Percentiles rank a stretch among this genome's conserved stretches.
Conservation (phyloP, 2,888 invertebrate genomes). For the Archaeoteleia sp. region DNA sequence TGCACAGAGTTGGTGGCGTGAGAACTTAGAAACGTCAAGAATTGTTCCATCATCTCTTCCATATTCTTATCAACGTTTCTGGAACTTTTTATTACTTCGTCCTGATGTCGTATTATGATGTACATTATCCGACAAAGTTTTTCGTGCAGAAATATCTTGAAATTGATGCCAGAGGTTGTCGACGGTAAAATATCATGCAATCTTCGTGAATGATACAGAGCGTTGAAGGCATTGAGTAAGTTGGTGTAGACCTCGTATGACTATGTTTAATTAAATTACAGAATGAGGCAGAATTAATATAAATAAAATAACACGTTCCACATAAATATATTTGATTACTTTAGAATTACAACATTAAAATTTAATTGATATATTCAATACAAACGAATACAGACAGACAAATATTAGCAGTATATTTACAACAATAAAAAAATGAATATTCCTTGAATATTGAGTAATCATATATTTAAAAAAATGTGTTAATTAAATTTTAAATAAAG, state of each 20-base stretch:
- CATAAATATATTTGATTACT: too few species aligned
- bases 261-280: too few species aligned
- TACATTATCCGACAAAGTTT: conserved; percentile 67
- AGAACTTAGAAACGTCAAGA: conserved; percentile 64
- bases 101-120: conserved; percentile 65
- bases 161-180: conserved; percentile 67
- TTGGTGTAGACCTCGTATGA: conserved; percentile 63
- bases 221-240: conserved; percentile 64
- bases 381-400: too few species aligned
- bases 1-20: conserved; percentile 33
- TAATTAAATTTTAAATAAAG: too few species aligned
- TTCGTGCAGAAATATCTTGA: conserved; percentile 70
- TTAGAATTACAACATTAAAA: too few species aligned
- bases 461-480: too few species aligned
- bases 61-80: conserved; percentile 62
- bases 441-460: too few species aligned
- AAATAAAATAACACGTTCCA: conserved; percentile 1
- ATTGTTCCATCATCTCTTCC: conserved; percentile 69
- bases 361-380: too few species aligned
- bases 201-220: conserved; percentile 62
- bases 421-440: too few species aligned
- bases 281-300: conserved; percentile 53
- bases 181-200: conserved; percentile 65
- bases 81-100: conserved; percentile 63
- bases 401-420: too few species aligned